Percentiles rank a stretch among this genome's conserved stretches.
Evolutionary conservation across 2,113 vertebrate genomes (phyloP).

Genomic region (Urocolius indicus): DNA sequence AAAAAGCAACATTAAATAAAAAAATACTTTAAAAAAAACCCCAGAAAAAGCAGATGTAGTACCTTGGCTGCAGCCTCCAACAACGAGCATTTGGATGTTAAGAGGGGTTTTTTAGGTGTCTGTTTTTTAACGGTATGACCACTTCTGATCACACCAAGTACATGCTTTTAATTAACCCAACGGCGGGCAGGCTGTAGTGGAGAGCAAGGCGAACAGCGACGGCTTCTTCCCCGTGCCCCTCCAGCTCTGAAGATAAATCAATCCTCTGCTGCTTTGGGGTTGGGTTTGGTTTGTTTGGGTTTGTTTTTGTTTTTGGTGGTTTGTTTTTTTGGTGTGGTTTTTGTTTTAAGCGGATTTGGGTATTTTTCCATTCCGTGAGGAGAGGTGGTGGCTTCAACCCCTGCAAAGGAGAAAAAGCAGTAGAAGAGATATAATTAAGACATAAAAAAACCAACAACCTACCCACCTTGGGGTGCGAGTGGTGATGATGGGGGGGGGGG

Average conservation of each 20-base stretch:
- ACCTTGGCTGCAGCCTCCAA: slow-evolving; percentile 19
- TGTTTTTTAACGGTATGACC: neutral
- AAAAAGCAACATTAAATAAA: neutral
- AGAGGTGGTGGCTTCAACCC: neutral
- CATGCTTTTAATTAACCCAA: slow-evolving; percentile 20
- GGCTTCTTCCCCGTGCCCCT: neutral
- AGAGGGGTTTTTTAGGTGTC: neutral
- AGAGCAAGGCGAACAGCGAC: neutral
- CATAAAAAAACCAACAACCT: neutral
- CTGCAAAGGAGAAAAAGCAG: neutral
- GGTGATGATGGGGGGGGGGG: no score
- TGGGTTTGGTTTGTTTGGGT: no score
- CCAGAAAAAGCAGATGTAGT: neutral
- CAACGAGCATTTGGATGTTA: neutral
- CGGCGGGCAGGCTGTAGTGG: neutral
- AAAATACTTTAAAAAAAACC: neutral
- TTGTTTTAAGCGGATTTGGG: neutral
- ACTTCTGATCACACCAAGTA: neutral
- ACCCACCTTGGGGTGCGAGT: neutral
- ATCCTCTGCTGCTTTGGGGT: neutral
- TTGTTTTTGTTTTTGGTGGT: neutral
- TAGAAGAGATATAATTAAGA: neutral
- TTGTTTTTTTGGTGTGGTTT: neutral
- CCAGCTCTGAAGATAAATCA: neutral
- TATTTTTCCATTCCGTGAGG: slow-evolving; percentile 23